phyloP scores from a whole-genome alignment of 2,797 vertebrate species.

The Psittacula echo region DNA sequence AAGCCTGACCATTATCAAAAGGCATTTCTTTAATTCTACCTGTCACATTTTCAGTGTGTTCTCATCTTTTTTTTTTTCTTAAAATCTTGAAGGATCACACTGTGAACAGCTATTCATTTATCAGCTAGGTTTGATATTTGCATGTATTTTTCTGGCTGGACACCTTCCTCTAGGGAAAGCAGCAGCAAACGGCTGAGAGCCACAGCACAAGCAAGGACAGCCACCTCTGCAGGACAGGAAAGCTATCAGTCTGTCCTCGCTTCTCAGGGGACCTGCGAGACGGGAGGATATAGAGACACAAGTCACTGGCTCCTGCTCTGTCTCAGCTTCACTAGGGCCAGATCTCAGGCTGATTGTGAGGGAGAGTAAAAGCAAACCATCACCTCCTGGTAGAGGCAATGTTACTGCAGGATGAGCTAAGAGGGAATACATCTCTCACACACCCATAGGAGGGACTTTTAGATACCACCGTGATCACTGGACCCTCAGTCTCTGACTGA shows the following conservation, averaged over 20 bases:
- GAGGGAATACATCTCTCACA: neutral
- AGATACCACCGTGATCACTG: neutral
- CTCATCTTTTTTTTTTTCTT: constrained; percentile 38
- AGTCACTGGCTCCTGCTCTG: neutral
- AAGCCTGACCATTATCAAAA: neutral
- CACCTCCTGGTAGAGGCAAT: neutral
- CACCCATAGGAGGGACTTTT: constrained; percentile 45
- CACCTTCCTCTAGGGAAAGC: neutral
- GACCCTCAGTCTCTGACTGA: constrained; percentile 30
- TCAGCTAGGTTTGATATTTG: neutral
- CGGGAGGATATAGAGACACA: fast-evolving
- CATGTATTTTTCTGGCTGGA: neutral
- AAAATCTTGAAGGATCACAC: neutral
- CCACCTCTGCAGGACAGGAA: neutral
- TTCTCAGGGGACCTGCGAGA: fast-evolving
- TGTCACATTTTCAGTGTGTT: neutral
- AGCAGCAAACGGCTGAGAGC: neutral
- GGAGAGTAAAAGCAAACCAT: neutral
- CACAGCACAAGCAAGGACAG: neutral
- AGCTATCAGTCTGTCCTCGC: neutral
- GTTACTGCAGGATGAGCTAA: constrained; percentile 59
- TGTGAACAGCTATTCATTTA: neutral
- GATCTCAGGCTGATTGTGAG: neutral
- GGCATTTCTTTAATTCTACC: constrained; percentile 13
- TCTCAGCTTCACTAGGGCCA: neutral